These are phyloP conservation scores for Neria commutata DNA, from an alignment of 2,888 invertebrate genomes.

Conservation along the genomic window DNA sequence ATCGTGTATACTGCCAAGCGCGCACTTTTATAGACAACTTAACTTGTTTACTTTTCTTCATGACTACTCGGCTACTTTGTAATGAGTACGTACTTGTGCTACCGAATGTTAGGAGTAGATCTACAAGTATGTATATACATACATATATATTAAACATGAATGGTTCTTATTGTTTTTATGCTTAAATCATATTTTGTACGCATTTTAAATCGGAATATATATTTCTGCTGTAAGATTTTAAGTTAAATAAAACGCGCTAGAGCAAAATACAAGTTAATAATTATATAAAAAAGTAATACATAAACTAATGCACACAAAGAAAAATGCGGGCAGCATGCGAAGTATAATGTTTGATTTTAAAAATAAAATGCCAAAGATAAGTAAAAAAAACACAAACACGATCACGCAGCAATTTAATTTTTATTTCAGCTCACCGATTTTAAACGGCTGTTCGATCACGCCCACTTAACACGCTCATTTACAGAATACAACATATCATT, in stretches of 20 bases:
- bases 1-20: not conserved
- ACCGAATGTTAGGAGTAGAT: not conserved
- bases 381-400: constrained; percentile 2
- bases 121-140: not conserved
- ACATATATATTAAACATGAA: not conserved
- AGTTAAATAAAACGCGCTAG: constrained; percentile 39
- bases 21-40: not conserved
- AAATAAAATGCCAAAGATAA: constrained; percentile 54
- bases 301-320: constrained; percentile 6
- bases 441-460: no score
- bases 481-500: no score
- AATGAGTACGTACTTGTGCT: constrained; percentile 30
- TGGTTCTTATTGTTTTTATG: not conserved
- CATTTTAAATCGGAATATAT: not conserved
- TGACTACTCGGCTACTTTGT: no score
- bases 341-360: constrained; percentile 49
- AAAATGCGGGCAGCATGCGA: constrained; percentile 31
- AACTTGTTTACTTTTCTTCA: no score
- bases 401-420: not conserved
- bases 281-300: constrained; percentile 34
- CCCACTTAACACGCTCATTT: no score
- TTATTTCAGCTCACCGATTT: no score
- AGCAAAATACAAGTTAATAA: constrained; percentile 40
- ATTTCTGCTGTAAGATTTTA: constrained; percentile 28
- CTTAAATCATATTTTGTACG: not conserved